Percentiles rank a stretch among this genome's conserved stretches.
Conservation (phyloP, 2,888 invertebrate genomes). For the Drosophila kanekoi region DNA sequence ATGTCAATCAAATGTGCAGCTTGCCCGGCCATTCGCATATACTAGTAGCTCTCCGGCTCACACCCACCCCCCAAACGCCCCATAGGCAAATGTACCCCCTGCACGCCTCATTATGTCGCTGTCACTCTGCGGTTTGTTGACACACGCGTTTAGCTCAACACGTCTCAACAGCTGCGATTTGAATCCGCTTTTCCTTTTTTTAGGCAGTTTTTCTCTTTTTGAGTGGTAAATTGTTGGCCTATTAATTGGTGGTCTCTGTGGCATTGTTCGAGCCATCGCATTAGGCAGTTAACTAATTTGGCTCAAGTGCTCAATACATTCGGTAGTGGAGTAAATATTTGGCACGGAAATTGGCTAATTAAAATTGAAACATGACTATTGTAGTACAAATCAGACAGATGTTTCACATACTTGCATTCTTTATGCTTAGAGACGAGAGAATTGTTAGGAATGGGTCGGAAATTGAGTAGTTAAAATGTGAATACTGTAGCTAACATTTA, state of each 20-base stretch:
- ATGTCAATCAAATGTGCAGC: slow-evolving; percentile 83
- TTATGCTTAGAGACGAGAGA: too few relatives aligned
- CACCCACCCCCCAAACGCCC: slow-evolving; percentile 29
- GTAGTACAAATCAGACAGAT: too few relatives aligned
- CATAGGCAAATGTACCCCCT: slow-evolving; percentile 8
- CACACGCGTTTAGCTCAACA: slow-evolving; percentile 48
- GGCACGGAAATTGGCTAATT: background rate
- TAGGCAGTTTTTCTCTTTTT: slow-evolving; percentile 37
- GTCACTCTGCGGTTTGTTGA: slow-evolving; percentile 73
- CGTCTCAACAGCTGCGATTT: slow-evolving; percentile 34
- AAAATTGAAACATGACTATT: too few relatives aligned
- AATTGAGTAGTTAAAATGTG: too few relatives aligned
- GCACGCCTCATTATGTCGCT: slow-evolving; percentile 62
- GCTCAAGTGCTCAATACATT: slow-evolving; percentile 24
- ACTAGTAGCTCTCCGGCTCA: slow-evolving; percentile 1
- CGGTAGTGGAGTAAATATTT: too few relatives aligned
- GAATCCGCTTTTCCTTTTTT: slow-evolving; percentile 17
- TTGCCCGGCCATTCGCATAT: slow-evolving; percentile 12
- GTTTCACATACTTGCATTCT: too few relatives aligned
- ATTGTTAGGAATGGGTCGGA: too few relatives aligned
- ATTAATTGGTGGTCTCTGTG: slow-evolving; percentile 53
- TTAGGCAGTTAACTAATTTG: slow-evolving; percentile 37
- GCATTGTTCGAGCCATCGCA: slow-evolving; percentile 5
- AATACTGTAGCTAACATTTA: too few relatives aligned
- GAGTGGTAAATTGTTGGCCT: slow-evolving; percentile 31